These are phyloP conservation scores for Percina caprodes DNA, from an alignment of 2,113 vertebrate species.

Conservation along the genomic window DNA sequence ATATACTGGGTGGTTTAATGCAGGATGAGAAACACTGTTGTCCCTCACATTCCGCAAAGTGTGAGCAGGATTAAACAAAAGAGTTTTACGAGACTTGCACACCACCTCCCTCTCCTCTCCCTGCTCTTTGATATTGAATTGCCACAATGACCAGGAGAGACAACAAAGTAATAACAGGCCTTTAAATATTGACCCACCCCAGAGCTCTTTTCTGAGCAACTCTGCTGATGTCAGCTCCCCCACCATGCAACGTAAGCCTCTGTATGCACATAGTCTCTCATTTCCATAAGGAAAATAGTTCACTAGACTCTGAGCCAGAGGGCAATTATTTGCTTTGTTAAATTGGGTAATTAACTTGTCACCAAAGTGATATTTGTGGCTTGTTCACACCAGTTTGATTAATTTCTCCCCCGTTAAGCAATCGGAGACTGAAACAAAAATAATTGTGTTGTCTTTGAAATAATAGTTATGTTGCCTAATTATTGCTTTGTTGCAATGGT, in stretches of 20 bases:
- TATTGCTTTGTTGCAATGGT: constrained; percentile 49
- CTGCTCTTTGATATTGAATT: constrained; percentile 41
- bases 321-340: constrained; percentile 72
- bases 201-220: constrained; percentile 11
- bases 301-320: constrained; percentile 41
- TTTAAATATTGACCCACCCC: constrained; percentile 46
- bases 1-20: not conserved
- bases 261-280: constrained; percentile 35
- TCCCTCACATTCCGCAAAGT: not conserved
- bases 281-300: constrained; percentile 65
- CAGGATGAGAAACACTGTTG: not conserved
- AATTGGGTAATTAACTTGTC: constrained; percentile 71
- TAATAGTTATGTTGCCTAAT: constrained; percentile 56
- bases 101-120: not conserved
- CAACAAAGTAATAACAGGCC: constrained; percentile 47
- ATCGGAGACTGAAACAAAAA: constrained; percentile 29
- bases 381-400: constrained; percentile 53
- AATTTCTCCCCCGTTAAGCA: constrained; percentile 6
- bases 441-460: constrained; percentile 54
- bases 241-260: not conserved
- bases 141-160: constrained; percentile 50
- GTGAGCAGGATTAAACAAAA: constrained; percentile 22
- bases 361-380: constrained; percentile 58
- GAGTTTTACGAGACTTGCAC: not conserved
- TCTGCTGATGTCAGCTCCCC: constrained; percentile 41